phyloP scores from a whole-genome alignment of 1,140 invertebrate species.

The Wasmannia auropunctata region DNA sequence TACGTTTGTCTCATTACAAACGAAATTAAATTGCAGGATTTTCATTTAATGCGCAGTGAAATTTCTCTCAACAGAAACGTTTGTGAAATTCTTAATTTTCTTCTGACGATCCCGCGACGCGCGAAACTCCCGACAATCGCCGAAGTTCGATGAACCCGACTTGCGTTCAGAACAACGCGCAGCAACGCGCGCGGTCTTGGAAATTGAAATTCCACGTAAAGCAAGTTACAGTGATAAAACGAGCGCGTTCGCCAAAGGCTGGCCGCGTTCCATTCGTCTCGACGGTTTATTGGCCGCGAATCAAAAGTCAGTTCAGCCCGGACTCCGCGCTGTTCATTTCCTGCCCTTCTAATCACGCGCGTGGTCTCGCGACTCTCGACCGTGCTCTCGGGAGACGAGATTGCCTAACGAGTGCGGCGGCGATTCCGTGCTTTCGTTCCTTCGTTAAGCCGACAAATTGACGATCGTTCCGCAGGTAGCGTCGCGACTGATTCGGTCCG shows the following conservation, averaged over 20 bases:
- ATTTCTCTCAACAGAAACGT: neutral
- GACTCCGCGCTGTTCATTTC: slow-evolving; percentile 42
- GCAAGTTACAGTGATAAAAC: neutral
- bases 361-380: slow-evolving; percentile 20
- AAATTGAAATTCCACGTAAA: slow-evolving; percentile 56
- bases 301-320: slow-evolving; percentile 42
- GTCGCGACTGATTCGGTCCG: slow-evolving; percentile 46
- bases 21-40: neutral
- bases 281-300: slow-evolving; percentile 42
- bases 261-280: neutral
- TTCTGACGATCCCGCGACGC: neutral
- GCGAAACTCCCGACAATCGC: neutral
- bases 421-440: slow-evolving; percentile 43
- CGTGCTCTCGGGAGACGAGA: slow-evolving; percentile 30
- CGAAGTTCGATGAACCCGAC: neutral
- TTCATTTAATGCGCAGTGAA: neutral
- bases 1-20: neutral
- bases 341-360: slow-evolving; percentile 44
- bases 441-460: slow-evolving; percentile 58
- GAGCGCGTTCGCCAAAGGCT: slow-evolving; percentile 5
- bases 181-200: neutral
- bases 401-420: slow-evolving; percentile 30
- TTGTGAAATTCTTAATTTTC: neutral
- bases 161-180: neutral
- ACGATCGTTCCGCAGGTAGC: slow-evolving; percentile 46